Evolutionary conservation across 2,888 invertebrate species (phyloP), one percentile per base, ranked within the genome.

Genomic region (Megaustenia siamemsis): DNA sequence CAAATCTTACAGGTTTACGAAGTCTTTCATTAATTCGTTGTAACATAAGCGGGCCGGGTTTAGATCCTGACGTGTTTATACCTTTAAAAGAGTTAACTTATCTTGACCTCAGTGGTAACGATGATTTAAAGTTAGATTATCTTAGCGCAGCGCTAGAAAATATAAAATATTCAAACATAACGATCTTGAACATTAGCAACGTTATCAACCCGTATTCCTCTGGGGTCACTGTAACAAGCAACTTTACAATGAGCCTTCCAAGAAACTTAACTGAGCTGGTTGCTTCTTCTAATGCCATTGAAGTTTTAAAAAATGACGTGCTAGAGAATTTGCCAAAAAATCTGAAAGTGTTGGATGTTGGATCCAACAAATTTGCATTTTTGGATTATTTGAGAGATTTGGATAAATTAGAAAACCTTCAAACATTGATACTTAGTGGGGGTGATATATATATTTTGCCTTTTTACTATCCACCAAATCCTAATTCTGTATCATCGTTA

Each of bases 101-200:
- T 12, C 66, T 84, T 28, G 63, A 75, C 32, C 6, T 84, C 10
- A 84, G 75, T 28, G 12, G 75, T 8, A 84, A 80, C 43, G 66
- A 80, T 18, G 71, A n/a, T 45, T 78, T 84, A 24, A 21, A 45
- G 0, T 28, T 84, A 18, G 40, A 56, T 0, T 10, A 15, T 43
- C 69, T 84, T 32, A 24, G 43, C 8, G 8, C 10, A 24, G 71
- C 68, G 35, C 53, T 79, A n/a, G 21, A 8, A 4, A 35, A n/a
- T 3, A 28, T 77, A 15, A 71, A 43, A 40, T 68, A 77, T 68
- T 60, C 15, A 24, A 69, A 28, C 1, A 1, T 84, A 0, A 60
- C 32, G n/a, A 28, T 24, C 21, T 45, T 83, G 35, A 63, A 63
- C 0, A 71, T 83, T 24, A 56, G 2, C 8, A 38, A 63, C 21